Percentiles rank a stretch among this genome's conserved stretches.
Evolutionary conservation across 2,797 vertebrate genomes (phyloP).

Genomic region (Hippocampus kuda): DNA sequence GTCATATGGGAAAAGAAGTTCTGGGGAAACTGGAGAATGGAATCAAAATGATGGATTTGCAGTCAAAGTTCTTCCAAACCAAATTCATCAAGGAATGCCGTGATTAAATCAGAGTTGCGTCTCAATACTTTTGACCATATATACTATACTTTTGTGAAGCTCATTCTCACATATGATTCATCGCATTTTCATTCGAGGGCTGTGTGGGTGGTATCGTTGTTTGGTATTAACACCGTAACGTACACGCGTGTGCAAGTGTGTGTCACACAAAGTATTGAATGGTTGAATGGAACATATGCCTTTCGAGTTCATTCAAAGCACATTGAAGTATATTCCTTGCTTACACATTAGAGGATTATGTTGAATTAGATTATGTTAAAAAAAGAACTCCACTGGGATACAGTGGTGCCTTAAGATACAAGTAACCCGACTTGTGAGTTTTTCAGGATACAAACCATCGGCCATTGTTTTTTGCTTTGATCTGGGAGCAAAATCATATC

Average conservation of each 20-base stretch:
- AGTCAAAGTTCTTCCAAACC: not conserved
- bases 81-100: not conserved
- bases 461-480: too few species aligned
- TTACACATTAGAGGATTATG: slow-evolving; percentile 8
- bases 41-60: not conserved
- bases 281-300: slow-evolving; percentile 34
- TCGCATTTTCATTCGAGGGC: slow-evolving; percentile 42
- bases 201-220: slow-evolving; percentile 41
- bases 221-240: slow-evolving; percentile 32
- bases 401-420: not conserved
- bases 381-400: not conserved
- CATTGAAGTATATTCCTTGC: not conserved
- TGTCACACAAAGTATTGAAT: slow-evolving; percentile 20
- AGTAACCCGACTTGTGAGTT: not conserved
- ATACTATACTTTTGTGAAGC: slow-evolving; percentile 17
- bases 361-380: not conserved
- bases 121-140: not conserved
- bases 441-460: too few species aligned
- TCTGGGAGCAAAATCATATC: too few species aligned
- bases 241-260: slow-evolving; percentile 26
- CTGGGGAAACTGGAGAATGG: not conserved
- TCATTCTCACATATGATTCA: slow-evolving; percentile 40
- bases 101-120: not conserved
- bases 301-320: slow-evolving; percentile 19
- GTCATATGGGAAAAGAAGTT: not conserved